phyloP scores from a whole-genome alignment of 1,140 invertebrate genomes.

The Galendromus occidentalis region DNA sequence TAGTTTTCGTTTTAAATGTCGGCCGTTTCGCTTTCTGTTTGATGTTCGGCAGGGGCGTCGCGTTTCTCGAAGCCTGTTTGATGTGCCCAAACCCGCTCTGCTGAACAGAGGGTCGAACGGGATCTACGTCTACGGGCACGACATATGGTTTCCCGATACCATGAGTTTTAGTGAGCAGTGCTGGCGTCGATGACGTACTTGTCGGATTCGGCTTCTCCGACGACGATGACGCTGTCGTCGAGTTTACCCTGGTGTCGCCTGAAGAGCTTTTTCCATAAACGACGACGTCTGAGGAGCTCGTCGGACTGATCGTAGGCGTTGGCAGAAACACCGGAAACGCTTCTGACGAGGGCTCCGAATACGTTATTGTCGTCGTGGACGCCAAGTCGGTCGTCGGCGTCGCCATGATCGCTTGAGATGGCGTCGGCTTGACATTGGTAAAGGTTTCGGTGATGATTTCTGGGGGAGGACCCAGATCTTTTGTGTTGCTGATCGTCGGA shows the following conservation, averaged over 20 bases:
- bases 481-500: conserved; percentile 12
- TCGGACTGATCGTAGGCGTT: not conserved
- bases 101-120: conserved; percentile 15
- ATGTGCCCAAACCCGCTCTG: not conserved
- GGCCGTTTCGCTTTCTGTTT: conserved; percentile 12
- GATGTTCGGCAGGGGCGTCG: conserved; percentile 1
- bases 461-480: conserved; percentile 17
- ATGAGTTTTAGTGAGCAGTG: conserved; percentile 1
- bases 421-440: not conserved
- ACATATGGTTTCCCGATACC: conserved; percentile 16
- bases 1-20: conserved; percentile 17
- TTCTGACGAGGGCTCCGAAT: not conserved
- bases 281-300: not conserved
- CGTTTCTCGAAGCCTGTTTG: not conserved
- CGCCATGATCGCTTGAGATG: not conserved
- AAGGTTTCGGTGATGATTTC: not conserved
- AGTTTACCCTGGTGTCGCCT: not conserved
- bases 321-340: not conserved
- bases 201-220: conserved; percentile 13
- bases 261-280: conserved; percentile 8
- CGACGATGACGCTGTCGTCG: not conserved
- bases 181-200: not conserved
- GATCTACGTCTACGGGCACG: conserved; percentile 18
- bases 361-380: not conserved
- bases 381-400: not conserved